Evolutionary conservation across 2,113 vertebrate genomes (phyloP), one percentile per base, ranked within the genome.

Genomic region (Otocyon megalotis): DNA sequence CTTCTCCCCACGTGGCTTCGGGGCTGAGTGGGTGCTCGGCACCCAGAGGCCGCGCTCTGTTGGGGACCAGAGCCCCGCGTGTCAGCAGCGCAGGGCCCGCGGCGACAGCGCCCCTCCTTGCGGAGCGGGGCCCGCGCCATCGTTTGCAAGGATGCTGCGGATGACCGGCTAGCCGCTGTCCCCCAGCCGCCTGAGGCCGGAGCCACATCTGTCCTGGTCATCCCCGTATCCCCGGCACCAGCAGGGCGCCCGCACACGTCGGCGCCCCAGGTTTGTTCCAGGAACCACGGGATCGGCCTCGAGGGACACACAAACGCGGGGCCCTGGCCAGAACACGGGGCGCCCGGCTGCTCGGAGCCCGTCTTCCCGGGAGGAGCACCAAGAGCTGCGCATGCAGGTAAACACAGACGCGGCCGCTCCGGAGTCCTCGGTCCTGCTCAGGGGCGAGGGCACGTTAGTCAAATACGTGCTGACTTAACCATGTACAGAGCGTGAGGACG

Each of bases 11-110:
- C 15, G 37, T 1, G 2, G 32, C 13, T 5, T 30, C 20, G 28
- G 12, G 74, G 24, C 50, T 24, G 2, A 6, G 16, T 8, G 37
- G 63, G 65, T 22, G 83, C 50, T 35, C 0, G 0, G 28, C 0
- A 3, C 32, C 50, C 79, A 0, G n/a, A 67, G 37, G 53, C n/a
- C 48, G 22, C 50, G 26, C 32, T 26, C 26, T 2, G 28, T 22
- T 15, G 82, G 71, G 35, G 26, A n/a, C 54, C 22, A 0, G 0
- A 15, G 50, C 5, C 56, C 60, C 12, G 0, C 0, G 1, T 3
- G 48, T 63, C 82, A 19, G 30, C 16, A 0, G 30, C 0, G 1
- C 26, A 56, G 32, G 65, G 37, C 69, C 24, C 1, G 5, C 3
- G 28, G 20, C 13, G 24, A 85, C 5, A 4, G 50, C 0, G 2